Percentiles rank a stretch among this genome's conserved stretches.
phyloP scores from a whole-genome alignment of 2,888 invertebrate species.

The Vanessa cardui region DNA sequence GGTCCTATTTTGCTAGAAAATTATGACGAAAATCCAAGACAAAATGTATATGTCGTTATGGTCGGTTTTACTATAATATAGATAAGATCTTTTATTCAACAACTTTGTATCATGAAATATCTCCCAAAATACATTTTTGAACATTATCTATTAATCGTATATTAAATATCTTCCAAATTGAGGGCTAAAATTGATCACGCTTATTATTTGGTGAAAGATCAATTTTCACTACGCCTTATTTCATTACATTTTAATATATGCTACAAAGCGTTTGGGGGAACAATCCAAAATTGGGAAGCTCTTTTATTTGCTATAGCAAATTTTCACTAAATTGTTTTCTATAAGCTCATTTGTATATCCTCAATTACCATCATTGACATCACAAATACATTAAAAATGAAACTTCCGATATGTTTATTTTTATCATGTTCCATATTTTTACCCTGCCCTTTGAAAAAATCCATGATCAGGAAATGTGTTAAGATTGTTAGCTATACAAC shows the following conservation, averaged over 20 bases:
- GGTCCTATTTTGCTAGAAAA: conserved; percentile 68
- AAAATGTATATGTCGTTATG: conserved; percentile 4
- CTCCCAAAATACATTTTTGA: conserved; percentile 47
- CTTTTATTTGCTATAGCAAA: conserved; percentile 43
- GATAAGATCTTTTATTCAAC: conserved; percentile 28
- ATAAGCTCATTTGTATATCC: conserved; percentile 43
- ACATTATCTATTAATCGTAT: conserved; percentile 41
- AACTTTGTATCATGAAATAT: conserved; percentile 38
- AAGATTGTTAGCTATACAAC: neutral
- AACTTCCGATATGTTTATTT: conserved; percentile 40
- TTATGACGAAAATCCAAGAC: conserved; percentile 16
- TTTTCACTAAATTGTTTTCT: conserved; percentile 40
- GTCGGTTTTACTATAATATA: conserved; percentile 11
- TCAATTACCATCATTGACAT: conserved; percentile 26
- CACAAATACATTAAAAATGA: conserved; percentile 25
- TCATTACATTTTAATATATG: conserved; percentile 39
- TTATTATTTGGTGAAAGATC: conserved; percentile 37
- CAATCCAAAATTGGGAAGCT: conserved; percentile 42
- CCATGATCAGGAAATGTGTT: conserved; percentile 6
- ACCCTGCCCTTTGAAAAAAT: conserved; percentile 36
- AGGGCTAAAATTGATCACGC: conserved; percentile 44
- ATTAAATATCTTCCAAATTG: conserved; percentile 50
- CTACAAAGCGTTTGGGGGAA: conserved; percentile 47
- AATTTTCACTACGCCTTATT: conserved; percentile 2
- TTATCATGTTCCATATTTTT: conserved; percentile 30